Percentiles rank a stretch among this genome's conserved stretches.
Conservation (phyloP, 2,888 invertebrate genomes). For the Lycocerus yunnanus region DNA sequence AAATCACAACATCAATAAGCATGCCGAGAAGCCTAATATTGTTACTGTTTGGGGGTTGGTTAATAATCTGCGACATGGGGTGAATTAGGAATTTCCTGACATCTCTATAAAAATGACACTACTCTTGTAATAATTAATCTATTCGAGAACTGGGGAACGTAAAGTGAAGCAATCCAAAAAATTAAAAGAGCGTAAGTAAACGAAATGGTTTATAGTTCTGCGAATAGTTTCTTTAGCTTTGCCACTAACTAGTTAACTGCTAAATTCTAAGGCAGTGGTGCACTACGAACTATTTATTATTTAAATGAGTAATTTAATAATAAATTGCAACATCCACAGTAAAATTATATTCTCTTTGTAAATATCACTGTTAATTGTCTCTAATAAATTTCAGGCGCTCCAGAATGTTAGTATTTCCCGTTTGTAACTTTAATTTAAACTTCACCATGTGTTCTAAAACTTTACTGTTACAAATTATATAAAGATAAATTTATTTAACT, state of each 20-base stretch:
- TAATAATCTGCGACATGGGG: not conserved
- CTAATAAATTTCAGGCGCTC: slow-evolving; percentile 26
- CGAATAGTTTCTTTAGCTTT: not conserved
- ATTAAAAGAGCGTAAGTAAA: not conserved
- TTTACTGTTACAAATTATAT: slow-evolving; percentile 30
- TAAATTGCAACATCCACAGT: slow-evolving; percentile 13
- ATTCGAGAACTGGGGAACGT: not conserved
- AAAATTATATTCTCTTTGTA: slow-evolving; percentile 19
- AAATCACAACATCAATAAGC: not conserved
- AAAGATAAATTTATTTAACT: slow-evolving; percentile 27
- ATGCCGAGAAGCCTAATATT: not conserved
- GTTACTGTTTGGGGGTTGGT: not conserved
- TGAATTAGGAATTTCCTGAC: not conserved
- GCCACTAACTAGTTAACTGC: not conserved
- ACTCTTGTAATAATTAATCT: not conserved
- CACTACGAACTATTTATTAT: not conserved
- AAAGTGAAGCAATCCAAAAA: not conserved
- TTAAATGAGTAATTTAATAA: slow-evolving; percentile 17
- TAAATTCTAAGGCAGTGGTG: not conserved
- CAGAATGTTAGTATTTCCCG: slow-evolving; percentile 27
- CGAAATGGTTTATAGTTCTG: not conserved
- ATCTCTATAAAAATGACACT: not conserved
- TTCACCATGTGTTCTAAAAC: slow-evolving; percentile 30
- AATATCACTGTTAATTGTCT: slow-evolving; percentile 28
- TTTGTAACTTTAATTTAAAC: slow-evolving; percentile 30